Evolutionary conservation across 1,140 invertebrate genomes (phyloP).

Genomic region (Sitodiplosis mosellana): DNA sequence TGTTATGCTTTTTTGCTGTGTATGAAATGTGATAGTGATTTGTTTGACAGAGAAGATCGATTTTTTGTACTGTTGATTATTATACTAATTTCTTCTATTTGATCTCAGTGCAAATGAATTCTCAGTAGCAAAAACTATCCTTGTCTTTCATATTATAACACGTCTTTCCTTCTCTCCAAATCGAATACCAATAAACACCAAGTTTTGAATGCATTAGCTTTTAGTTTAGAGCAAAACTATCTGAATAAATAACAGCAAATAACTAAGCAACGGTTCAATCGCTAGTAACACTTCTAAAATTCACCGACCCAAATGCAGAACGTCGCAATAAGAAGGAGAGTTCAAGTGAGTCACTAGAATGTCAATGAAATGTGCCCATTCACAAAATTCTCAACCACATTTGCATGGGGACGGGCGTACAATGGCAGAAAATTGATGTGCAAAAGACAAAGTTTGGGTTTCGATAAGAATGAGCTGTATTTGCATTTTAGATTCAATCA

Average conservation of each 20-base stretch:
- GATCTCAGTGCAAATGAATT: neutral
- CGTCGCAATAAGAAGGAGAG: neutral
- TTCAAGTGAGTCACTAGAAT: neutral
- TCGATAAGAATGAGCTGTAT: neutral
- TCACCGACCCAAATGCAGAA: neutral
- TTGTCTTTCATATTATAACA: neutral
- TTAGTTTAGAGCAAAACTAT: neutral
- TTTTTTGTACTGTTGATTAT: neutral
- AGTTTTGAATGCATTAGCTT: neutral
- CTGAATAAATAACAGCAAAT: neutral
- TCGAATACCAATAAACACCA: too few relatives aligned
- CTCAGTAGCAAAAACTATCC: neutral
- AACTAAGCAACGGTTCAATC: neutral
- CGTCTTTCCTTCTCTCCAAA: too few relatives aligned
- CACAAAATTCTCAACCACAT: too few relatives aligned
- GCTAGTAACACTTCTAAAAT: neutral
- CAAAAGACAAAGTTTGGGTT: too few relatives aligned
- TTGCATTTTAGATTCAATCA: constrained; percentile 3
- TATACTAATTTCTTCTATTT: neutral
- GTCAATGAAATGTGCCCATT: too few relatives aligned
- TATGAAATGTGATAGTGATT: neutral
- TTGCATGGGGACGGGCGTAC: too few relatives aligned
- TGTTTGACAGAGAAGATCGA: neutral
- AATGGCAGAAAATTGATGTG: too few relatives aligned
- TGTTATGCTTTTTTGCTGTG: neutral